Percentiles rank a stretch among this genome's conserved stretches.
These are phyloP conservation scores for Drosophila basisetae DNA, from an alignment of 2,888 invertebrate species.

Conservation along the genomic window DNA sequence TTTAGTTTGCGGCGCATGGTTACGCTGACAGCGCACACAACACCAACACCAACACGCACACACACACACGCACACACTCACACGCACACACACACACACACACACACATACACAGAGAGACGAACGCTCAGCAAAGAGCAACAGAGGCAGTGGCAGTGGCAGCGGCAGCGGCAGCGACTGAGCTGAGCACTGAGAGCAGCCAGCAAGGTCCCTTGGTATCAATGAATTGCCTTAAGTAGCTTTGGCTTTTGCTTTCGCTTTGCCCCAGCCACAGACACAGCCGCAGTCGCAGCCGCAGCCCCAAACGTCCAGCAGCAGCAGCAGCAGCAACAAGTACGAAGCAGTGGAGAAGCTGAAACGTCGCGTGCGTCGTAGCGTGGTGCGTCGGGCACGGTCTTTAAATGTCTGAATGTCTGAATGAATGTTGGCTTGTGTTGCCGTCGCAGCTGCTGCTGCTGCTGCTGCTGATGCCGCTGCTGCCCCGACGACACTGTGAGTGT, in stretches of 20 bases:
- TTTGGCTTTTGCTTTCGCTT: slow-evolving; percentile 23
- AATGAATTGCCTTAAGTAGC: slow-evolving; percentile 60
- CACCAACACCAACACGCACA: slow-evolving; percentile 21
- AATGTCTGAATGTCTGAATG: slow-evolving; percentile 54
- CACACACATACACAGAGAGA: slow-evolving; percentile 15
- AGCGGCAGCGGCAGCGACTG: slow-evolving; percentile 7
- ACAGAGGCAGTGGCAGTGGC: slow-evolving; percentile 3
- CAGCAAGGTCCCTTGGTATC: slow-evolving; percentile 48
- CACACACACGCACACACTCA: slow-evolving; percentile 24
- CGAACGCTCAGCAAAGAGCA: slow-evolving; percentile 5
- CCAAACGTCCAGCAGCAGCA: slow-evolving; percentile 37
- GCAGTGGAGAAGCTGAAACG: slow-evolving; percentile 9
- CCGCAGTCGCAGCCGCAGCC: slow-evolving; percentile 6
- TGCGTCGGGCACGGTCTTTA: slow-evolving; percentile 14
- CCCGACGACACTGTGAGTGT: slow-evolving; percentile 58
- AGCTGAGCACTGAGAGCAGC: slow-evolving; percentile 6
- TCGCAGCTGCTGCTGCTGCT: slow-evolving; percentile 19
- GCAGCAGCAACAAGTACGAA: slow-evolving; percentile 50
- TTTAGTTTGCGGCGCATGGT: slow-evolving; percentile 71
- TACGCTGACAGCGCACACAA: slow-evolving; percentile 50
- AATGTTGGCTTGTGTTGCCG: slow-evolving; percentile 30
- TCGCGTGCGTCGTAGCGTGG: slow-evolving; percentile 15
- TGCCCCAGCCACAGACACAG: slow-evolving; percentile 8
- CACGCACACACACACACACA: slow-evolving; percentile 10
- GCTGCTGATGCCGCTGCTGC: slow-evolving; percentile 20